phyloP scores from a whole-genome alignment of 2,888 invertebrate species.

The Oligia strigilis region DNA sequence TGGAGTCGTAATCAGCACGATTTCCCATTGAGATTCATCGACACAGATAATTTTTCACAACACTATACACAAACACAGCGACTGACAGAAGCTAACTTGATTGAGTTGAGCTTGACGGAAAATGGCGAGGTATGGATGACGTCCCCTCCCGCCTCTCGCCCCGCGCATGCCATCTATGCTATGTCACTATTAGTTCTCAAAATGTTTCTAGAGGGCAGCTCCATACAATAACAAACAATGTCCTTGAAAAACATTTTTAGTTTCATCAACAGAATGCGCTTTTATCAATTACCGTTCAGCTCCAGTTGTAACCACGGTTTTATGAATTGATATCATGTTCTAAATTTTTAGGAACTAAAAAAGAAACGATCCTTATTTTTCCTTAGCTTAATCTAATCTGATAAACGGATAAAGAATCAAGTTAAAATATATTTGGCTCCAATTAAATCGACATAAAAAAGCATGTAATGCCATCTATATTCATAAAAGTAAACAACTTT shows the following conservation, averaged over 20 bases:
- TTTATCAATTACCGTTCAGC: background rate
- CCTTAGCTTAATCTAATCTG: background rate
- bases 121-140: conserved; percentile 87
- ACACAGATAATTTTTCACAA: conserved; percentile 90
- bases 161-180: conserved; percentile 80
- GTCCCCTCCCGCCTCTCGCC: conserved; percentile 80
- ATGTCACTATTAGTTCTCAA: conserved; percentile 62
- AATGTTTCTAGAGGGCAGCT: conserved; percentile 77
- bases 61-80: conserved; percentile 90
- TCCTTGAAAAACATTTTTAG: conserved; percentile 42
- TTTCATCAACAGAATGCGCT: conserved; percentile 70
- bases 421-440: background rate
- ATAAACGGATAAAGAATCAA: background rate
- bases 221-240: conserved; percentile 70
- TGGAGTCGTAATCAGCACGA: conserved; percentile 88
- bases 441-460: background rate
- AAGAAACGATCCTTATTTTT: rapidly evolving
- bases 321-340: background rate
- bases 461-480: conserved; percentile 28
- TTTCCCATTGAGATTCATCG: conserved; percentile 90
- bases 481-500: conserved; percentile 1
- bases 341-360: background rate
- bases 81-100: conserved; percentile 90
- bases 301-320: background rate
- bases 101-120: conserved; percentile 88